phyloP scores from a whole-genome alignment of 1,140 invertebrate genomes.

The Pissodes strobi region DNA sequence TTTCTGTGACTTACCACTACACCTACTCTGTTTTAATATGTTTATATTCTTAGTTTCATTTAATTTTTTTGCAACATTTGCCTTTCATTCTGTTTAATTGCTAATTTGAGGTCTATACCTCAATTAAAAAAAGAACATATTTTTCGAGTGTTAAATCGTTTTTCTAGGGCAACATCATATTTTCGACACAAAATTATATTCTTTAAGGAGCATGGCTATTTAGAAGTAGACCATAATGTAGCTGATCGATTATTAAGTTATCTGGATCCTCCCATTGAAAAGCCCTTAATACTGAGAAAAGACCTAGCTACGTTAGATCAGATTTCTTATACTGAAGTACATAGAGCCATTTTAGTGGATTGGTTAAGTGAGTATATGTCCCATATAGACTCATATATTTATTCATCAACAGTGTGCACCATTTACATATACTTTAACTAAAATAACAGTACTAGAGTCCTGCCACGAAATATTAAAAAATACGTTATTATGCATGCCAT shows the following conservation, averaged over 20 bases:
- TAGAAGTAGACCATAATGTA: conserved; percentile 22
- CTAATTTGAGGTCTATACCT: no score
- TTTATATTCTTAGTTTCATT: no score
- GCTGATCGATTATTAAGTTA: conserved; percentile 19
- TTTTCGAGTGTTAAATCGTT: not conserved
- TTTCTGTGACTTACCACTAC: no score
- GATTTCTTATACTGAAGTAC: conserved; percentile 9
- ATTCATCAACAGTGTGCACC: conserved; percentile 18
- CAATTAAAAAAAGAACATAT: no score
- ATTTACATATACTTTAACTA: conserved; percentile 22
- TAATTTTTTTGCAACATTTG: no score
- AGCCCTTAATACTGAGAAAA: conserved; percentile 2
- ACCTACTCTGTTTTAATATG: no score
- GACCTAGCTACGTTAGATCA: conserved; percentile 1
- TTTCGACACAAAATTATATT: conserved; percentile 23
- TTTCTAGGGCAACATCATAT: conserved; percentile 15
- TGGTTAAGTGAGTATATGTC: conserved; percentile 24
- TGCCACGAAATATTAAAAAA: conserved; percentile 14
- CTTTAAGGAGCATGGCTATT: conserved; percentile 3
- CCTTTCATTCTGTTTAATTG: no score
- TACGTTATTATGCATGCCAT: no score
- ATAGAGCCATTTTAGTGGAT: conserved; percentile 15
- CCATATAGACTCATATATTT: conserved; percentile 4
- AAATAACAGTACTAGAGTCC: conserved; percentile 36
- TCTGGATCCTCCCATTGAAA: conserved; percentile 21